Percentiles rank a stretch among this genome's conserved stretches.
Evolutionary conservation across 1,140 invertebrate species (phyloP).

Genomic region (Saccostrea echinata): DNA sequence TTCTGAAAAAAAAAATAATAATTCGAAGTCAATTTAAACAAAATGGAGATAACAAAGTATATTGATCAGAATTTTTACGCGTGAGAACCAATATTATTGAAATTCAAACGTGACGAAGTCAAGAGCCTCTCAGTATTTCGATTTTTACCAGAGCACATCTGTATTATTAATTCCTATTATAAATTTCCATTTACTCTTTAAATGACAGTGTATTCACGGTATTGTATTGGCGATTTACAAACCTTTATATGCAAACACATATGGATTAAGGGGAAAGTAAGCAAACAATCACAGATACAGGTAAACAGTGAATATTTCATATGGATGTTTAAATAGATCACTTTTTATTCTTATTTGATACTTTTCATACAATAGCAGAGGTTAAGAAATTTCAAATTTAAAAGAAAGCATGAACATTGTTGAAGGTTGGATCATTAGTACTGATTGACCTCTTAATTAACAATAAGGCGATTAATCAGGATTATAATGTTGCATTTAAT

Average conservation of each 20-base stretch:
- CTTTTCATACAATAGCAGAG: no score
- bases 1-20: no score
- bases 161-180: conserved; percentile 29
- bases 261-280: conserved; percentile 9
- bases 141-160: not conserved
- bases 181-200: conserved; percentile 1
- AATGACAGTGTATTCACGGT: not conserved
- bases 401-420: not conserved
- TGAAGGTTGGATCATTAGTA: not conserved
- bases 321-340: not conserved
- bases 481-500: not conserved
- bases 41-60: not conserved
- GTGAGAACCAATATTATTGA: not conserved
- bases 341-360: not conserved
- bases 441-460: not conserved
- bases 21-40: no score
- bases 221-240: not conserved
- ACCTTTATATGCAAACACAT: conserved; percentile 33
- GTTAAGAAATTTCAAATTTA: not conserved
- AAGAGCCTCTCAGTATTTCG: conserved; percentile 1
- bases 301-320: not conserved
- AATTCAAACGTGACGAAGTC: not conserved
- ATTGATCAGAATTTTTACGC: not conserved
- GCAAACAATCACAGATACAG: not conserved
- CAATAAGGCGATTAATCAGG: not conserved